Percentiles rank a stretch among this genome's conserved stretches.
Evolutionary conservation across 2,888 invertebrate genomes (phyloP).

Genomic region (Thumatha senex): DNA sequence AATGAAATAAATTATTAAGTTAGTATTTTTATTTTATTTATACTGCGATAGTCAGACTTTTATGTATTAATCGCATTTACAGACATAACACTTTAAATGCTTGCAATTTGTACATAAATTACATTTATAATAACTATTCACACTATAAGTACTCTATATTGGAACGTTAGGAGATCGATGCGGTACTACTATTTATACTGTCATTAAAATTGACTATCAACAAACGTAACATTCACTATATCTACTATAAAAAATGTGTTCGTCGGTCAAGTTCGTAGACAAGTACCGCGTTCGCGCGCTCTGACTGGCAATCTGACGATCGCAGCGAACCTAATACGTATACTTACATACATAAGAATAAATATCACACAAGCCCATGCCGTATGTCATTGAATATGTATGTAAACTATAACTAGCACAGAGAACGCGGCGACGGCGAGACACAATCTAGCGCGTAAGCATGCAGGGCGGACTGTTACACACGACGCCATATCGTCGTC

Average conservation of each 20-base stretch:
- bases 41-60: conserved; percentile 66
- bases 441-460: conserved; percentile 70
- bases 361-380: conserved; percentile 77
- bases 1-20: conserved; percentile 46
- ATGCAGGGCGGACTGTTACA: conserved; percentile 57
- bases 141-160: conserved; percentile 40
- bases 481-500: conserved; percentile 50
- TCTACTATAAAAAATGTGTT: conserved; percentile 32
- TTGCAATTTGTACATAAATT: conserved; percentile 59
- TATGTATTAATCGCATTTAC: conserved; percentile 34
- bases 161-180: conserved; percentile 49
- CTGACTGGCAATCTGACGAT: conserved; percentile 59
- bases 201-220: conserved; percentile 10
- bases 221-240: conserved; percentile 35
- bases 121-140: conserved; percentile 38
- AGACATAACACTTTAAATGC: conserved; percentile 52
- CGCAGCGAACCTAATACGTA: conserved; percentile 63
- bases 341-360: conserved; percentile 71
- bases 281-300: conserved; percentile 23
- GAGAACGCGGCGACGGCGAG: conserved; percentile 79
- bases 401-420: conserved; percentile 75
- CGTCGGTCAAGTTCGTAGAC: conserved; percentile 34
- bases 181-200: conserved; percentile 22
- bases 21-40: conserved; percentile 38
- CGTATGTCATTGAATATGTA: conserved; percentile 76